Conservation (phyloP, 2,888 invertebrate genomes). For the Steinernema scapterisci region DNA sequence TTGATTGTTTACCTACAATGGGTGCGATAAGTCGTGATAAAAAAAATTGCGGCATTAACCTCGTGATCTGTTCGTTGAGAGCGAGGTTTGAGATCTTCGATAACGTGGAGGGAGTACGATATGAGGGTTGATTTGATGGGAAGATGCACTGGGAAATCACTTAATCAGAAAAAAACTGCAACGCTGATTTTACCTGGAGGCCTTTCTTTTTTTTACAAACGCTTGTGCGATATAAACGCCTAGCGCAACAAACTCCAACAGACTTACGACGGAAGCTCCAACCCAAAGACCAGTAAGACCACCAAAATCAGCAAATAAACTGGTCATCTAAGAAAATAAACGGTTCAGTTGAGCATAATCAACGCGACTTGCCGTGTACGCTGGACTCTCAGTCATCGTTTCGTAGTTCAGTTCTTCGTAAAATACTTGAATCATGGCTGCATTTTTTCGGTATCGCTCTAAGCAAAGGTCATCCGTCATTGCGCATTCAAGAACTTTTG, state of each 20-base stretch:
- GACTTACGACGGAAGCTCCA: slow-evolving; percentile 64
- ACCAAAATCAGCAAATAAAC: slow-evolving; percentile 64
- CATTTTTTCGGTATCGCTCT: slow-evolving; percentile 66
- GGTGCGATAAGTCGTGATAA: too few relatives aligned
- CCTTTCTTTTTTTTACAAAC: slow-evolving; percentile 31
- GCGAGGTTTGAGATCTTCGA: slow-evolving; percentile 43
- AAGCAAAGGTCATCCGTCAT: slow-evolving; percentile 63
- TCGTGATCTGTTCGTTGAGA: slow-evolving; percentile 37
- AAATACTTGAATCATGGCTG: slow-evolving; percentile 68
- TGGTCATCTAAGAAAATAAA: slow-evolving; percentile 46
- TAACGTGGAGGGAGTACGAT: slow-evolving; percentile 15
- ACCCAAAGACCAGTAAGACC: slow-evolving; percentile 66
- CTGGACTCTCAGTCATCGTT: slow-evolving; percentile 62
- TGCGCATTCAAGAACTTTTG: slow-evolving; percentile 65
- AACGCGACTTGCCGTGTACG: slow-evolving; percentile 54
- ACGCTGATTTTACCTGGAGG: slow-evolving; percentile 28
- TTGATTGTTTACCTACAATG: slow-evolving; percentile 17
- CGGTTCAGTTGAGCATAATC: background rate
- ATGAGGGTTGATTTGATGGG: slow-evolving; percentile 14
- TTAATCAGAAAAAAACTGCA: too few relatives aligned
- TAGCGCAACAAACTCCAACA: slow-evolving; percentile 61
- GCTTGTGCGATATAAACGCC: slow-evolving; percentile 52
- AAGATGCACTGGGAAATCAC: slow-evolving; percentile 22
- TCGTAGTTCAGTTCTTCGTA: slow-evolving; percentile 68
- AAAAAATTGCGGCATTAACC: background rate